These are phyloP conservation scores for Cecidostiba fungosa DNA, from an alignment of 2,888 invertebrate species.

Conservation along the genomic window DNA sequence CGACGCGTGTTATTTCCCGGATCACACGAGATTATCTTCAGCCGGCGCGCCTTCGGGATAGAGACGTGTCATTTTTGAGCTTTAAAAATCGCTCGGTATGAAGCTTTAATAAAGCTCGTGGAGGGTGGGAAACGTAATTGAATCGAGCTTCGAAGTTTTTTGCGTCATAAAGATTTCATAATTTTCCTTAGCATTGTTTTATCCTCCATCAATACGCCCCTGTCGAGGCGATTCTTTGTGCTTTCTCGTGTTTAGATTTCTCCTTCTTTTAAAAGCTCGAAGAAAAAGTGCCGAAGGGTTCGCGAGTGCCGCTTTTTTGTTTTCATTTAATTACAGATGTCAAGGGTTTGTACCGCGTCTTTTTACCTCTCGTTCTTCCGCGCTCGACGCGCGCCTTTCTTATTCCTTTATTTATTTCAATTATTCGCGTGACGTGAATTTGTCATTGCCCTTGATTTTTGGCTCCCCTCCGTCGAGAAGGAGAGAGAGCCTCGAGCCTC, in stretches of 20 bases:
- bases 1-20: conserved; percentile 47
- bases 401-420: conserved; percentile 80
- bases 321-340: conserved; percentile 80
- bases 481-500: not conserved
- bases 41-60: conserved; percentile 2
- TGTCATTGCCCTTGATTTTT: conserved; percentile 79
- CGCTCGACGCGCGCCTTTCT: conserved; percentile 73
- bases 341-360: conserved; percentile 76
- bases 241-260: conserved; percentile 17
- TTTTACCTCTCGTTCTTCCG: conserved; percentile 67
- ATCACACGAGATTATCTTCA: conserved; percentile 58
- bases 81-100: not conserved
- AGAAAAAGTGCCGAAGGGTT: conserved; percentile 68
- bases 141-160: not conserved
- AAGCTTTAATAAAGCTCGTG: conserved; percentile 26
- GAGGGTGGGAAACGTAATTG: not conserved
- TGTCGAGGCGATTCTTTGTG: not conserved
- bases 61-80: conserved; percentile 18
- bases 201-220: not conserved
- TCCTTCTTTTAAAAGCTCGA: conserved; percentile 18
- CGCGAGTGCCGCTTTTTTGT: conserved; percentile 79
- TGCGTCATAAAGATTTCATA: conserved; percentile 16
- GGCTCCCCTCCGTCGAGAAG: conserved; percentile 45
- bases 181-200: not conserved
- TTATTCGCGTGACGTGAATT: conserved; percentile 79